Conservation (phyloP, 2,797 vertebrate species). For the Lindbergichthys nudifrons region DNA sequence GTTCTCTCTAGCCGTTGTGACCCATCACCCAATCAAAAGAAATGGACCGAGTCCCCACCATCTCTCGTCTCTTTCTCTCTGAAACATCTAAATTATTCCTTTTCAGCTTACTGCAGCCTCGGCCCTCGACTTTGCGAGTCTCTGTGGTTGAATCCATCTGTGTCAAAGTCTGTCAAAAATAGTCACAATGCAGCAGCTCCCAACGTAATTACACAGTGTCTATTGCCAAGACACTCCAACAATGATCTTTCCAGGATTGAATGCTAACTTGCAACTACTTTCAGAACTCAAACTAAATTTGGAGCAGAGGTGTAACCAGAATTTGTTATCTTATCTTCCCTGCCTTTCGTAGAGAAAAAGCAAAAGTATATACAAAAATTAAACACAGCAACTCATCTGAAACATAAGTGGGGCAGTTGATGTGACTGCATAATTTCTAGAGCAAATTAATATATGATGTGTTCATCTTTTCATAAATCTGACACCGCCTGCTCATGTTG, state of each 20-base stretch:
- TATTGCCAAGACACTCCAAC: conserved; percentile 74
- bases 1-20: conserved; percentile 40
- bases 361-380: background rate
- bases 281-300: conserved; percentile 7
- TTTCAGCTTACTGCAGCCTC: conserved; percentile 39
- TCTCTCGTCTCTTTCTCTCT: conserved; percentile 32
- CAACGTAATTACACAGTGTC: conserved; percentile 84
- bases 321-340: conserved; percentile 5
- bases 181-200: conserved; percentile 85
- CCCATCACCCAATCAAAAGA: conserved; percentile 42
- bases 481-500: conserved; percentile 54
- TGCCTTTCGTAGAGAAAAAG: background rate
- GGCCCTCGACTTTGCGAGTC: conserved; percentile 72
- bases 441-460: conserved; percentile 40
- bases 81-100: conserved; percentile 39
- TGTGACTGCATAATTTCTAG: conserved; percentile 40
- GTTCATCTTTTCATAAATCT: conserved; percentile 61
- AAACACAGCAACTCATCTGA: conserved; percentile 23
- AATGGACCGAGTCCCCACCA: conserved; percentile 30
- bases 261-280: conserved; percentile 42
- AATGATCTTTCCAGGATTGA: conserved; percentile 76
- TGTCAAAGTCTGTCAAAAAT: conserved; percentile 84
- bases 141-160: conserved; percentile 84
- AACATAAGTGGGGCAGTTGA: conserved; percentile 16
- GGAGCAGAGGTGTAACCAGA: conserved; percentile 13